Percentiles rank a stretch among this genome's conserved stretches.
These are phyloP conservation scores for Pemphigus obesinymphae DNA, from an alignment of 1,140 invertebrate species.

Conservation along the genomic window DNA sequence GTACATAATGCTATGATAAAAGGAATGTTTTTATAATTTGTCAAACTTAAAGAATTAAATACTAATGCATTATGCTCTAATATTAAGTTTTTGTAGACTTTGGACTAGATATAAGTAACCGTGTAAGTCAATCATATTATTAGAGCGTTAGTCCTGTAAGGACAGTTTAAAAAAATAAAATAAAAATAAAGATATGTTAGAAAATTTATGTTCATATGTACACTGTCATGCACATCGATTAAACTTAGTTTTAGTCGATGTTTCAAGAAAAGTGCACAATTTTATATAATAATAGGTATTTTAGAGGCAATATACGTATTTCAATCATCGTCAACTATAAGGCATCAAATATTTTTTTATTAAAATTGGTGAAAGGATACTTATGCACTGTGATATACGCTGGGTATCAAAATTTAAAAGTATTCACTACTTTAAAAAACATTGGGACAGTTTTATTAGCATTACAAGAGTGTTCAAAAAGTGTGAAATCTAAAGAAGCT, in stretches of 20 bases:
- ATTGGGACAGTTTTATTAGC: not conserved
- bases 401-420: too few relatives aligned
- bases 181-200: conserved; percentile 4
- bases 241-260: too few relatives aligned
- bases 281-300: not conserved
- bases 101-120: conserved; percentile 39
- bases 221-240: too few relatives aligned
- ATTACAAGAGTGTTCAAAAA: conserved; percentile 16
- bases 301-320: not conserved
- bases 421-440: too few relatives aligned
- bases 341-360: too few relatives aligned
- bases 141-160: not conserved
- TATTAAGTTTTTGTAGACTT: conserved; percentile 10
- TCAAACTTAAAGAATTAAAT: not conserved
- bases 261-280: not conserved
- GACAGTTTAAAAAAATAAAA: not conserved
- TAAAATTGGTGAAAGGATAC: too few relatives aligned
- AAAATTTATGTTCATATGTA: too few relatives aligned
- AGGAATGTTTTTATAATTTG: not conserved
- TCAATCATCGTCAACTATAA: too few relatives aligned
- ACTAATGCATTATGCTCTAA: not conserved
- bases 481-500: conserved; percentile 12
- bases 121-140: conserved; percentile 27
- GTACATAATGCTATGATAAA: not conserved
- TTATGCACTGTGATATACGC: not conserved